Base-by-base conservation (phyloP, 1,140 invertebrate species). In the Penaeus japonicus region DNA sequence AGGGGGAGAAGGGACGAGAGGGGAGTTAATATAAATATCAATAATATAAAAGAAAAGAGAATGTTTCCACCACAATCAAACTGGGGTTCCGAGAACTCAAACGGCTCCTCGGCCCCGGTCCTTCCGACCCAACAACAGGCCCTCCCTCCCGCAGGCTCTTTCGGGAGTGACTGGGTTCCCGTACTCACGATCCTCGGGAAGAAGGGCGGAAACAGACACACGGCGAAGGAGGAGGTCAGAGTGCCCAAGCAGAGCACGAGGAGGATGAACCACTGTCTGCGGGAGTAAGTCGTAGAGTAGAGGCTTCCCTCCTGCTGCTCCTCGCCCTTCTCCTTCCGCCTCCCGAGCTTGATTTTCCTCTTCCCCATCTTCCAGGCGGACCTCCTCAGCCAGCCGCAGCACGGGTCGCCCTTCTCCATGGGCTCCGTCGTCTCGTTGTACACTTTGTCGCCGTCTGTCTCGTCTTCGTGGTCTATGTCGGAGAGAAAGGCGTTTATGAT, bases 121-220 rank as follows among this genome's bases (percentile, higher is more conserved):
- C n/a, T n/a, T n/a, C n/a, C n/a, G n/a, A n/a, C n/a, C n/a, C n/a
- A n/a, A n/a, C n/a, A n/a, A n/a, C n/a, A n/a, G n/a, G n/a, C n/a
- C n/a, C n/a, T n/a, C n/a, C n/a, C n/a, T n/a, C n/a, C n/a, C n/a
- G n/a, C n/a, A n/a, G n/a, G n/a, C n/a, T n/a, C n/a, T n/a, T n/a
- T n/a, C n/a, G n/a, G n/a, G n/a, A n/a, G n/a, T n/a, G n/a, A n/a
- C n/a, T n/a, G n/a, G n/a, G n/a, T 17, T 18, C 5, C 47, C 4
- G 20, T 62, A 88, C 91, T 87, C 89, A 91, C 91, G 80, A 92
- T 87, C 85, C 83, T 90, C 5, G 91, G 91, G 62, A 91, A 92
- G 75, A 92, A 92, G n/a, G 91, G 91, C 20, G 91, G 91, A 80
- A 92, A 92, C 54, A 92, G 84, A 84, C 91, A 92, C 54, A 92